Base-by-base conservation (phyloP, 2,113 vertebrate species). In the Ranitomeya variabilis region DNA sequence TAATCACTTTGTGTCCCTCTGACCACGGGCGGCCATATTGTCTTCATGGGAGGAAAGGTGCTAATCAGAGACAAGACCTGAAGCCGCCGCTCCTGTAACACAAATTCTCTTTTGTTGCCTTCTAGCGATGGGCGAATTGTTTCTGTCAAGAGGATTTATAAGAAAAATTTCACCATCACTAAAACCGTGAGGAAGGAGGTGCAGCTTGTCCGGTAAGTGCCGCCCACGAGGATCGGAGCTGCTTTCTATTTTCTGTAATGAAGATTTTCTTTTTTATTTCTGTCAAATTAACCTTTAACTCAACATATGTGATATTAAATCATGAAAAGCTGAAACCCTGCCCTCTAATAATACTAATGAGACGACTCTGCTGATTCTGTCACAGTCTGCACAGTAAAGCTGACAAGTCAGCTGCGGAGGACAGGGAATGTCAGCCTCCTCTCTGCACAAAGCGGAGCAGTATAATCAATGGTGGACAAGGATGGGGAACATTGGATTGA, bases 121-220 rank as follows among this genome's bases (percentile, higher is more conserved):
- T 69, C 87, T 76, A 96, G 95, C 87, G 94, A 95, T 88, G 94
- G 94, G 45, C 93, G 92, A 87, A 90, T 90, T 0, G 94, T 95
- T 51, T 95, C 93, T 26, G 93, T 95, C n/a, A 95, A 95, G 86
- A 91, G 93, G 87, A 91, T 95, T 83, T 93, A 94, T 51, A 92
- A 93, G 90, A 96, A 95, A 92, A 91, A 95, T 67, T 95, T 95
- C 84, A 90, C 93, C 3, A 91, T 95, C 10, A 91, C 93, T 14
- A 95, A 95, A 91, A 93, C 90, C 31, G 93, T 95, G 87, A 92
- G 95, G 86, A 95, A 93, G 91, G 94, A 96, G 89, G 94, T 95
- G 71, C 95, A 95, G 89, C 95, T 95, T 90, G 93, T 95, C 3
- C 92, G 95, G 94, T 95, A 88, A 88, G 87, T 79, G 64, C 69